These are phyloP conservation scores for Athripsodes cinereus DNA, from an alignment of 2,888 invertebrate species.

Conservation along the genomic window DNA sequence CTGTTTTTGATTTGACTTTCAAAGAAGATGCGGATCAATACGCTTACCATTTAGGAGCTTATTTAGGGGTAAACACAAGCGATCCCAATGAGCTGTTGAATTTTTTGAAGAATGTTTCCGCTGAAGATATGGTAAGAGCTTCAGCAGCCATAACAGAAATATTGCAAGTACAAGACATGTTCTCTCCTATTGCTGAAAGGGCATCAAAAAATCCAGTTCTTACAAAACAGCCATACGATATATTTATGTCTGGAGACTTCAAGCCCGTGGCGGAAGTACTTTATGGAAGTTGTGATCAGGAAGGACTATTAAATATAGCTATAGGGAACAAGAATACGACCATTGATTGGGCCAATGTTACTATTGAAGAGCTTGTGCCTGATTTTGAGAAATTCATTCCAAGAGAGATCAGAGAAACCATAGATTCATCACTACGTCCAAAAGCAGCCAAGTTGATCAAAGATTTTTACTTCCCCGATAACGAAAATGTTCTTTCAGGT, in stretches of 20 bases:
- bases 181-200: conserved; percentile 5
- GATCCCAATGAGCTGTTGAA: not conserved
- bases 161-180: not conserved
- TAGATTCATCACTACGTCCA: not conserved
- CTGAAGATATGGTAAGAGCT: not conserved
- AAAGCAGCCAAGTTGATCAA: conserved; percentile 11
- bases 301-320: not conserved
- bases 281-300: conserved; percentile 8
- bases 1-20: not conserved
- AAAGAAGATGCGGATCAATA: not conserved
- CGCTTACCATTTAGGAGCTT: not conserved
- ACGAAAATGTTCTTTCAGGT: conserved; percentile 9
- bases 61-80: not conserved
- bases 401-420: not conserved
- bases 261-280: not conserved
- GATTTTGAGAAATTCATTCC: conserved; percentile 9
- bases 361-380: no score
- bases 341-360: conserved; percentile 2
- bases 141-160: not conserved
- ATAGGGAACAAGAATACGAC: not conserved
- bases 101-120: not conserved
- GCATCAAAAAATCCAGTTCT: no score
- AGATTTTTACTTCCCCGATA: conserved; percentile 16
- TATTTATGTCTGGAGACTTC: not conserved
- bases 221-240: not conserved